Evolutionary conservation across 2,888 invertebrate genomes (phyloP).

Genomic region (Tricholauxania praeusta): DNA sequence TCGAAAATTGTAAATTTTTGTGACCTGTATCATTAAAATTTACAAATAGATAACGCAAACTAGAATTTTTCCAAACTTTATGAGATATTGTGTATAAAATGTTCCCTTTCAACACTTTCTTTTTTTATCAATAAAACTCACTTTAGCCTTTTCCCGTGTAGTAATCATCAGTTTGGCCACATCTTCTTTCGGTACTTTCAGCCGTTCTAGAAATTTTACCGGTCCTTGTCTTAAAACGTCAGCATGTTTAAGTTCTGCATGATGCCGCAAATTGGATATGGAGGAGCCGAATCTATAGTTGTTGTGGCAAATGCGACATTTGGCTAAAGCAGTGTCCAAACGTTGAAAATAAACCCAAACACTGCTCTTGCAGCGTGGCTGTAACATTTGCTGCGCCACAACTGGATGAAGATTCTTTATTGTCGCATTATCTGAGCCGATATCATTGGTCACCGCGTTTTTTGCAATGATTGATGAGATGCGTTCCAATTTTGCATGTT

Average conservation of each 20-base stretch:
- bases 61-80: too few species aligned
- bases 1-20: too few species aligned
- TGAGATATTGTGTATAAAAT: too few species aligned
- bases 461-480: too few species aligned
- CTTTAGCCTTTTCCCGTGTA: not conserved
- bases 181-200: slow-evolving; percentile 19
- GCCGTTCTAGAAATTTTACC: slow-evolving; percentile 17
- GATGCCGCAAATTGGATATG: slow-evolving; percentile 23
- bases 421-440: not conserved
- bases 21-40: too few species aligned
- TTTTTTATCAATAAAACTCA: not conserved
- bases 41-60: too few species aligned
- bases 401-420: slow-evolving; percentile 19
- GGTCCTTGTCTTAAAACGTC: slow-evolving; percentile 17
- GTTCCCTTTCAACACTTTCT: too few species aligned
- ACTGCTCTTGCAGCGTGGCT: slow-evolving; percentile 25
- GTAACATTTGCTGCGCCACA: slow-evolving; percentile 9
- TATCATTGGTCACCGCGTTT: not conserved
- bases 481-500: not conserved
- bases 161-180: not conserved
- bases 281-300: slow-evolving; percentile 31
- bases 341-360: slow-evolving; percentile 29
- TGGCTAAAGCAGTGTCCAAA: slow-evolving; percentile 6
- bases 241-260: slow-evolving; percentile 24
- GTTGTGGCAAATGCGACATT: slow-evolving; percentile 27